Base-by-base conservation (phyloP, 2,888 invertebrate species). In the Synergus laeviventris region DNA sequence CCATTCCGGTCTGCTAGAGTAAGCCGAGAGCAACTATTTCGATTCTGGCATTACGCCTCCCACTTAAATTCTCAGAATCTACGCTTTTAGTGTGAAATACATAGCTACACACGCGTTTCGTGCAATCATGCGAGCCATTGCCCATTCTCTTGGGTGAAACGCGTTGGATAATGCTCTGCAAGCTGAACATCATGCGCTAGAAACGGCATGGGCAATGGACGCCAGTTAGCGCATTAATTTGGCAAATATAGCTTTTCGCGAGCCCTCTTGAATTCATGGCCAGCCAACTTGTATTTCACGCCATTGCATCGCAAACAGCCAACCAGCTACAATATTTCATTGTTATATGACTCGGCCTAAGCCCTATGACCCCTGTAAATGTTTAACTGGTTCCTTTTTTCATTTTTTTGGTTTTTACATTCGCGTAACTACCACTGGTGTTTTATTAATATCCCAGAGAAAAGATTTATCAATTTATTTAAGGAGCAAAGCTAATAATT, bases 21-120 rank as follows among this genome's bases (percentile, higher is more conserved):
- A 70, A 70, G 76, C 81, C 66, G 59, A 74, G 75, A 74, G 75
- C 82, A 84, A 85, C 86, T 84, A 85, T 85, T 86, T 86, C 84
- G 84, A 85, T 85, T 84, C 81, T 75, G 81, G 80, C 54, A 79
- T 77, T 70, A 70, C 66, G 24, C 70, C n/a, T 36, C n/a, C 31
- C 24, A 45, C 70, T 49, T 31, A 18, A 70, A n/a, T 2, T 11
- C 70, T 70, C 31, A 70, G 49, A 36, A 70, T 70, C 45, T 31
- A 31, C 24, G 31, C 45, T 49, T 70, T 70, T 70, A n/a, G 62
- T 38, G n/a, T 64, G 39, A 64, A 42, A 18, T 39, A 64, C 36
- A 36, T 36, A n/a, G 14, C n/a, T 1, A 45, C 9, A 45, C 18
- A 49, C 11, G 56, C 21, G n/a, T 66, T 66, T 66, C 16, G 70